A percentile compares a stretch with the other conserved stretches of the same genome.
Evolutionary conservation across 2,888 invertebrate species (phyloP).

Genomic region (Eupithecia abbreviata): DNA sequence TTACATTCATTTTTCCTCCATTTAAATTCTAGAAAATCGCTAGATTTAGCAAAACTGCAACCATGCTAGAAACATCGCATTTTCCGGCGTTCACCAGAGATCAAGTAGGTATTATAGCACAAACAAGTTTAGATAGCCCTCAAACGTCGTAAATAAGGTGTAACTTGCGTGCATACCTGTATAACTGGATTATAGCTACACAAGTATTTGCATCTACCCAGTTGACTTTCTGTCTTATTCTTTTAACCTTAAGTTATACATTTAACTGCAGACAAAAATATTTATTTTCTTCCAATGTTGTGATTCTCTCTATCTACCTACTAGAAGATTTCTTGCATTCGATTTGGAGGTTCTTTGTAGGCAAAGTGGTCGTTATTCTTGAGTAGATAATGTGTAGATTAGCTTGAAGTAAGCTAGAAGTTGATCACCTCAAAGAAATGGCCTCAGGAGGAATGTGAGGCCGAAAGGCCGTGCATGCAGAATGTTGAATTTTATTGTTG

Average conservation of each 20-base stretch:
- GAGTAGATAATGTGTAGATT: slow-evolving; percentile 46
- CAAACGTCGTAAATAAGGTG: slow-evolving; percentile 55
- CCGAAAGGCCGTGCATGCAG: slow-evolving; percentile 54
- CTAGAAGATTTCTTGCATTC: slow-evolving; percentile 34
- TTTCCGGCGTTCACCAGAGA: slow-evolving; percentile 66
- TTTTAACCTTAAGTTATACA: neutral
- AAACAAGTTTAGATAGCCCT: slow-evolving; percentile 61
- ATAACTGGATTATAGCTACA: slow-evolving; percentile 56
- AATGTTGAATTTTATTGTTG: slow-evolving; percentile 49
- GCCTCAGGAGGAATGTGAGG: slow-evolving; percentile 71
- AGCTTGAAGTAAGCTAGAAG: slow-evolving; percentile 47
- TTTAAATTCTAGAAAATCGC: no score
- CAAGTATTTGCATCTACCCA: neutral
- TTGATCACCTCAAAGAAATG: slow-evolving; percentile 65
- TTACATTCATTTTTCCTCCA: no score
- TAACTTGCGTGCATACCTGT: slow-evolving; percentile 53
- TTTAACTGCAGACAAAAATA: neutral
- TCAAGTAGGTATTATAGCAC: slow-evolving; percentile 60
- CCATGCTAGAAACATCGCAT: slow-evolving; percentile 25
- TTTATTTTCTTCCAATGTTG: slow-evolving; percentile 11
- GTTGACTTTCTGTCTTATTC: slow-evolving; percentile 27
- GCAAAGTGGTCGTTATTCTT: slow-evolving; percentile 41
- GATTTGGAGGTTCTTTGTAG: slow-evolving; percentile 17
- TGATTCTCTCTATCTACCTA: neutral
- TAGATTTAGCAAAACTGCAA: neutral